Base-by-base conservation (phyloP, 2,888 invertebrate species). In the Sphinx pinastri region DNA sequence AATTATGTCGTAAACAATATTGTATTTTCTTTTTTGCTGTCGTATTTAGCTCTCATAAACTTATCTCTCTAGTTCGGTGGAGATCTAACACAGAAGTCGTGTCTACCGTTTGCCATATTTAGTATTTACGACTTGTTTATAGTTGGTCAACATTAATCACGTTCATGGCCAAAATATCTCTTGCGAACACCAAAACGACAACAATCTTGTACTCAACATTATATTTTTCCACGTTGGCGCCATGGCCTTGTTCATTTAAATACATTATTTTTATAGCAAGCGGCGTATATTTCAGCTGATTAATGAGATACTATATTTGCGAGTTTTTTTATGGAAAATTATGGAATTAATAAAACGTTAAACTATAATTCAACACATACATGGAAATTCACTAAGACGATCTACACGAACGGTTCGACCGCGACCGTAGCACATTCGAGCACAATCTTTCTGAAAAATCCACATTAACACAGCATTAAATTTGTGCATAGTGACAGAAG, bases 51-150 rank as follows among this genome's bases (percentile, higher is more conserved):
- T 63, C 52, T 63, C 47, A n/a, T 11, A 63, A 63, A 63, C 54
- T 45, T n/a, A 68, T 19, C 59, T 69, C 19, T 69, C 19, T 54
- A 16, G 16, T 45, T 78, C 54, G 73, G 52, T 76, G 71, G 73
- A 80, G 83, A 81, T 81, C 73, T 79, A 84, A 87, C 84, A 74
- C 78, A 79, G 77, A 73, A 80, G 81, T 75, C 72, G 70, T 60
- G 49, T 72, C 60, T 70, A 67, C 70, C 68, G 68, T 66, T 67
- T 75, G 55, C 73, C 69, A 71, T 74, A 76, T 63, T 19, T 14
- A 14, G 54, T 75, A 74, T 77, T 80, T 85, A 81, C 77, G 77
- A 80, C 81, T 82, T 86, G 84, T 87, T 88, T 86, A 84, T 85
- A 84, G 80, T 82, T 76, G 76, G 67, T 72, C 75, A 71, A 73